Base-by-base conservation (phyloP, 2,113 vertebrate species). In the Actinemys pallida region DNA sequence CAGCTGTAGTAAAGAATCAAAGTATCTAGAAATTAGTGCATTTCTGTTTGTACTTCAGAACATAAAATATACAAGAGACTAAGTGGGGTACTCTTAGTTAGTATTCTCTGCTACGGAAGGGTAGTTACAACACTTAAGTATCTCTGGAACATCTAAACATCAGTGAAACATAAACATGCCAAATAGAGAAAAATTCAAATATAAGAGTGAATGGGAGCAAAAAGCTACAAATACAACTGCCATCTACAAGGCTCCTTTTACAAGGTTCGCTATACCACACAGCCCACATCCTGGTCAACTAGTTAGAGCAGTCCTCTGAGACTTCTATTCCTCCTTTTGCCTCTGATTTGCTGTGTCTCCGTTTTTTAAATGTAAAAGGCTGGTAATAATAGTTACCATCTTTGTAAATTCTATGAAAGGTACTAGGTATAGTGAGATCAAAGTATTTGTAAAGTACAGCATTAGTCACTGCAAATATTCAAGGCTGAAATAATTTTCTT, bases 311-410 rank as follows among this genome's bases (percentile, higher is more conserved):
- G 27, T 45, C 14, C 13, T 78, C 83, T 52, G 39, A 5, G 35
- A 13, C 24, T 80, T 87, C 11, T 45, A 49, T 10, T 52, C 89
- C 59, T 12, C 83, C 88, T 52, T 72, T 19, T 16, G 17, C 11
- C 65, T 49, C 9, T 45, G 83, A 31, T 0, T 52, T 27, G 25
- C 24, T 27, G 1, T n/a, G 42, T 19, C 0, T 0, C 45, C 62
- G 45, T n/a, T 91, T 59, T 45, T 65, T 49, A 42, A 83, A 86
- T 85, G 88, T 54, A 83, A 86, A 90, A 92, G 81, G 39, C 10
- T 4, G 17, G 31, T 13, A 87, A 35, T 13, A 87, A 5, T 14
- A 81, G 35, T 62, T 81, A 57, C 4, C 86, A 57, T 45, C 27
- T 87, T 93, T 91, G 75, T 49, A 82, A 89, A 52, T 76, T 22